Percentiles rank a stretch among this genome's conserved stretches.
Evolutionary conservation across 2,113 vertebrate genomes (phyloP).

Genomic region (Bos taurus): ARS-UCD2.0 NC_037348.1:24962501-24963000

Average conservation of each 20-base stretch:
- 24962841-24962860: neutral
- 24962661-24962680: neutral
- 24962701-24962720: neutral
- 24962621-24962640: neutral
- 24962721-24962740: neutral
- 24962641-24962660: neutral
- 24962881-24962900: neutral
- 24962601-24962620: neutral
- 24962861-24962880: neutral
- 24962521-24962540: neutral
- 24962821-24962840: neutral
- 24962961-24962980: neutral
- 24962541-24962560: neutral
- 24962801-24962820: neutral
- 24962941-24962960: neutral
- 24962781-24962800: neutral
- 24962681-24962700: neutral
- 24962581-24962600: neutral
- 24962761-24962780: neutral
- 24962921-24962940: neutral
- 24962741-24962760: neutral
- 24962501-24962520: neutral
- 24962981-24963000: neutral
- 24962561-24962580: neutral
- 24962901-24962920: neutral